Percentiles rank a stretch among this genome's conserved stretches.
Evolutionary conservation across 2,113 vertebrate species (phyloP).

Genomic region (Serinus canaria): DNA sequence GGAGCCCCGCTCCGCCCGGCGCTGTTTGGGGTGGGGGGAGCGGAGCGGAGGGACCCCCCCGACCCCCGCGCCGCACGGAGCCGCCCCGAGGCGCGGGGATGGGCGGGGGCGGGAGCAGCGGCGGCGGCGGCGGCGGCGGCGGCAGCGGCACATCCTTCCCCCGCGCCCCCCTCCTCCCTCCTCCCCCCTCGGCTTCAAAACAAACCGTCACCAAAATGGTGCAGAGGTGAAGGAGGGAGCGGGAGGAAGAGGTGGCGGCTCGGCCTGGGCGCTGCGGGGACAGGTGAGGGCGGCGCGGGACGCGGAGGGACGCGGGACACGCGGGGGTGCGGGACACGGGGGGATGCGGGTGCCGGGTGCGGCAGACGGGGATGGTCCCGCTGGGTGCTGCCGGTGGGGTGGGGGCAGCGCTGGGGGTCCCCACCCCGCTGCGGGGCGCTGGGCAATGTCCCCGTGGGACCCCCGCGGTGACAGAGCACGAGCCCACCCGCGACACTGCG

Average conservation of each 20-base stretch:
- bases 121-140: neutral
- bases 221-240: neutral
- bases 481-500: neutral
- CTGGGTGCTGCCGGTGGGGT: neutral
- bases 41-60: neutral
- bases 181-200: neutral
- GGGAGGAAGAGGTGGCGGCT: neutral
- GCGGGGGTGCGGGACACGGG: neutral
- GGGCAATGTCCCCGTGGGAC: neutral
- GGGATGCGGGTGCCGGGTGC: neutral
- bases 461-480: neutral
- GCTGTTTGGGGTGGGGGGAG: neutral
- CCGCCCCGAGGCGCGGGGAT: neutral
- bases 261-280: neutral
- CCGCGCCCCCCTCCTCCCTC: neutral
- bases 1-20: neutral
- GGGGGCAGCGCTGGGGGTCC: neutral
- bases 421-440: neutral
- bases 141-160: neutral
- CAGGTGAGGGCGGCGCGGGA: neutral
- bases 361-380: neutral
- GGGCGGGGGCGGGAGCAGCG: neutral
- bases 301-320: neutral
- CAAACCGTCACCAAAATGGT: slow-evolving; percentile 9
- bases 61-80: neutral